A percentile compares a stretch with the other conserved stretches of the same genome.
Evolutionary conservation across 2,113 vertebrate genomes (phyloP).

Genomic region (Hippocampus zosterae): DNA sequence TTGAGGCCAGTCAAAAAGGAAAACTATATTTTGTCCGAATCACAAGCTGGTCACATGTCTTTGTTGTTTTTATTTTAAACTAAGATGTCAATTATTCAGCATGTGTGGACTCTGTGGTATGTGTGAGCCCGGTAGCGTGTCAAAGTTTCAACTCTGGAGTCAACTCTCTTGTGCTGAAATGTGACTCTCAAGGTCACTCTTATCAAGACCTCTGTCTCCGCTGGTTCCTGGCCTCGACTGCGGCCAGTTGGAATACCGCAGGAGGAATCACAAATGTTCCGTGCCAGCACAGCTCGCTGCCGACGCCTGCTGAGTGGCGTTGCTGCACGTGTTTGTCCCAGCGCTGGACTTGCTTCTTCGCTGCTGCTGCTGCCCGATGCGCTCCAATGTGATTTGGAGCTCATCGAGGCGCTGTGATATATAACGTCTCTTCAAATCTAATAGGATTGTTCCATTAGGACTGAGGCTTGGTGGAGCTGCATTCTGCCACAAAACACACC

Average conservation of each 20-base stretch:
- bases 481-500: slow-evolving; percentile 30
- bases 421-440: slow-evolving; percentile 61
- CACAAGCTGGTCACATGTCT: slow-evolving; percentile 14
- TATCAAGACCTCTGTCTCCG: slow-evolving; percentile 23
- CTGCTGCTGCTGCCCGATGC: slow-evolving; percentile 38
- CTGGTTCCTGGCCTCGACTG: slow-evolving; percentile 28
- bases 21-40: not conserved
- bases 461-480: slow-evolving; percentile 43
- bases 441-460: slow-evolving; percentile 57
- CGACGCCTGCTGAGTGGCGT: slow-evolving; percentile 22
- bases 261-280: not conserved
- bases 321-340: slow-evolving; percentile 1
- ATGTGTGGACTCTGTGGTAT: slow-evolving; percentile 14
- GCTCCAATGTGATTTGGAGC: slow-evolving; percentile 60
- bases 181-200: slow-evolving; percentile 39
- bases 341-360: slow-evolving; percentile 54
- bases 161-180: slow-evolving; percentile 35
- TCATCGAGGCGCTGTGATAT: slow-evolving; percentile 62
- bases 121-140: slow-evolving; percentile 18
- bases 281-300: not conserved
- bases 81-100: slow-evolving; percentile 5
- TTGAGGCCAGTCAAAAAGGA: not conserved
- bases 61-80: slow-evolving; percentile 20
- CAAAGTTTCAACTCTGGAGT: slow-evolving; percentile 24
- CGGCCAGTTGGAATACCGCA: slow-evolving; percentile 21